A percentile compares a stretch with the other conserved stretches of the same genome.
Conservation (phyloP, 2,888 invertebrate genomes). For the Podabrus alpinus region DNA sequence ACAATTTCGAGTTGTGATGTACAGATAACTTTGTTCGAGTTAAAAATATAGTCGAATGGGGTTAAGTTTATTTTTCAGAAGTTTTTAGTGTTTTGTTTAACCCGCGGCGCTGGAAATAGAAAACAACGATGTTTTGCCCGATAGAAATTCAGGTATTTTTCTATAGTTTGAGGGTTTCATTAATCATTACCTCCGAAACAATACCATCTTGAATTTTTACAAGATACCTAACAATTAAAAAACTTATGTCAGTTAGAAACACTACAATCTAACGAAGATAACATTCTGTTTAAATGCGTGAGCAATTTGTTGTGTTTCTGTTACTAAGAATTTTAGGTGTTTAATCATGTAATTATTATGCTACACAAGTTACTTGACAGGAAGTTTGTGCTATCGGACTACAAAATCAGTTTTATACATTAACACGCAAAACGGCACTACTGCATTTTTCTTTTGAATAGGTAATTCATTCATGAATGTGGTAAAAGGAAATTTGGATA, state of each 20-base stretch:
- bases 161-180: not conserved
- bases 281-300: slow-evolving; percentile 1
- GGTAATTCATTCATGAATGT: not conserved
- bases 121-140: not conserved
- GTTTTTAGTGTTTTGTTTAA: not conserved
- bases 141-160: not conserved
- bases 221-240: not conserved
- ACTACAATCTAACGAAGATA: not conserved
- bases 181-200: not conserved
- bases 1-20: not conserved
- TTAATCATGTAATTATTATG: slow-evolving; percentile 17
- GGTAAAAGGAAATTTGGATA: not conserved
- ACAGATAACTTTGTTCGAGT: not conserved
- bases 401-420: slow-evolving; percentile 10
- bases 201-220: not conserved
- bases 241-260: not conserved
- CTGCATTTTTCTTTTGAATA: not conserved
- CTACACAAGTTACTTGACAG: slow-evolving; percentile 10
- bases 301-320: slow-evolving; percentile 6
- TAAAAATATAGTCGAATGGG: not conserved
- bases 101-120: too few species aligned
- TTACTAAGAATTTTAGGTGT: slow-evolving; percentile 10
- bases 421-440: not conserved
- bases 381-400: slow-evolving; percentile 13
- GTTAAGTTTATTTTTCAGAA: not conserved